Conservation (phyloP, 2,113 vertebrate genomes). For the Alethe diademata region DNA sequence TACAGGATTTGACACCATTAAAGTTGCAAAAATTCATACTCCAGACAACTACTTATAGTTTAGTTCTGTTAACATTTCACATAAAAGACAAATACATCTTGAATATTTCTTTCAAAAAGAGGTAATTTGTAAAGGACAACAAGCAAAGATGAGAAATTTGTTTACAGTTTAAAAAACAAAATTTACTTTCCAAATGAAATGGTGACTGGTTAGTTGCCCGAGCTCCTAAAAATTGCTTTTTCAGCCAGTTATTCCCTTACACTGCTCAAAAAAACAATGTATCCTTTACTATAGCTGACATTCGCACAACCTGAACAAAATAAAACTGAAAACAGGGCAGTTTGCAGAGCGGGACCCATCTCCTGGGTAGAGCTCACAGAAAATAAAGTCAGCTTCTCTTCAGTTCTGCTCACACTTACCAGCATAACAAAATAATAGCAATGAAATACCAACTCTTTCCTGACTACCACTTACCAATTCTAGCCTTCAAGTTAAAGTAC, state of each 20-base stretch:
- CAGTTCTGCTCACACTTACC: background rate
- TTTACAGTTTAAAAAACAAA: background rate
- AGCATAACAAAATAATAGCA: background rate
- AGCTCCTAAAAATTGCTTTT: background rate
- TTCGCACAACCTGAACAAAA: background rate
- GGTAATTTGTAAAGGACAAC: background rate
- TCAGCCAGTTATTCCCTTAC: background rate
- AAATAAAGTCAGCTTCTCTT: background rate
- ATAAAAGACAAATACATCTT: background rate
- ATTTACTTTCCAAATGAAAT: background rate
- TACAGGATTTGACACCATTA: background rate
- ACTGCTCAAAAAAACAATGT: background rate
- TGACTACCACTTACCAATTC: background rate
- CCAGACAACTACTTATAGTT: background rate
- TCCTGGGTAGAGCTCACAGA: background rate
- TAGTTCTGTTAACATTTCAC: background rate
- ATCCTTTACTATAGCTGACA: background rate
- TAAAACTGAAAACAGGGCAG: background rate
- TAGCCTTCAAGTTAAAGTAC: background rate
- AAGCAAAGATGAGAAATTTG: background rate
- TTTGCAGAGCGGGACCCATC: background rate
- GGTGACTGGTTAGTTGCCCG: background rate
- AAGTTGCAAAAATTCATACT: background rate
- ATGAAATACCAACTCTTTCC: background rate
- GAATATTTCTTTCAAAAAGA: background rate